phyloP scores from a whole-genome alignment of 1,140 invertebrate species.

The Scaptomyza montana region DNA sequence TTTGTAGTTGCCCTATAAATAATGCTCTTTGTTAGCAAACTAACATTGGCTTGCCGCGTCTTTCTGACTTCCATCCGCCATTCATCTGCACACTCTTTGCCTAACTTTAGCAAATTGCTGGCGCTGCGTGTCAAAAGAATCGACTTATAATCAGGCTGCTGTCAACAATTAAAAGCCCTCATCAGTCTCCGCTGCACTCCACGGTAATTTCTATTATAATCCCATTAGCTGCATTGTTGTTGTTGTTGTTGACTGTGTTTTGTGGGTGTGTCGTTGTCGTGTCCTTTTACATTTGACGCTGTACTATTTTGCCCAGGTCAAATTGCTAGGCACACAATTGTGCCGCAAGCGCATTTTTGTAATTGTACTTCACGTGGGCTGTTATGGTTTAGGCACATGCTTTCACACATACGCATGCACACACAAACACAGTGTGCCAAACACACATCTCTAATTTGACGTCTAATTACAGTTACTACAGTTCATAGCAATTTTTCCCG shows the following conservation, averaged over 20 bases:
- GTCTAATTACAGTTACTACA: conserved; percentile 46
- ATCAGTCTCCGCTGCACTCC: conserved; percentile 49
- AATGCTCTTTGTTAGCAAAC: conserved; percentile 51
- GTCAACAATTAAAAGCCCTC: conserved; percentile 44
- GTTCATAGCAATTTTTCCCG: no score
- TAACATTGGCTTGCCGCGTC: not conserved
- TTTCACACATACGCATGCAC: not conserved
- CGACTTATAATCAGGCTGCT: conserved; percentile 68
- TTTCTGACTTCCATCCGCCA: not conserved
- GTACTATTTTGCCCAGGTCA: conserved; percentile 25
- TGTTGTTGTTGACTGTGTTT: conserved; percentile 10
- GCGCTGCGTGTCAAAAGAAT: conserved; percentile 46
- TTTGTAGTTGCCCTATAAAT: conserved; percentile 57
- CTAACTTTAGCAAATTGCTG: conserved; percentile 30
- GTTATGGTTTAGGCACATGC: conserved; percentile 49
- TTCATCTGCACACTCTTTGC: not conserved
- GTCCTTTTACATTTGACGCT: conserved; percentile 19
- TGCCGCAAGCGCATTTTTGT: conserved; percentile 40
- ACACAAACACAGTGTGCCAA: not conserved
- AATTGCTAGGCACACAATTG: conserved; percentile 5
- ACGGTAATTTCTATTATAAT: conserved; percentile 64
- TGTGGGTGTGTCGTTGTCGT: conserved; percentile 12
- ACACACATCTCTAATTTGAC: conserved; percentile 33
- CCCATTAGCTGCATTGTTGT: conserved; percentile 57
- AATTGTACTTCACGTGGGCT: conserved; percentile 56